Conservation (phyloP, 2,888 invertebrate genomes). For the Petrophora chlorosata region DNA sequence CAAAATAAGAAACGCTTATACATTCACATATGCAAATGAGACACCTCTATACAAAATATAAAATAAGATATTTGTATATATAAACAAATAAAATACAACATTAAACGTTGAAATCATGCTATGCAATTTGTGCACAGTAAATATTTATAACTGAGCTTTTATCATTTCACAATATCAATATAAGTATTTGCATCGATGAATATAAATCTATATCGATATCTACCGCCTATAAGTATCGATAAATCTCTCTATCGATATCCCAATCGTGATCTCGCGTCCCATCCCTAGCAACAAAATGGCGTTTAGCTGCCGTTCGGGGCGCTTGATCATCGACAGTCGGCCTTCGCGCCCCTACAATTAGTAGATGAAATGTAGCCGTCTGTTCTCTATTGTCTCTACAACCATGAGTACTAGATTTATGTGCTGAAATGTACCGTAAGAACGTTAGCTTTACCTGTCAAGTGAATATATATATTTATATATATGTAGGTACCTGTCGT, state of each 20-base stretch:
- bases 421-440: constrained; percentile 33
- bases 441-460: constrained; percentile 27
- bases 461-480: neutral
- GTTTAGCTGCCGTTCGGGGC: constrained; percentile 67
- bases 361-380: constrained; percentile 65
- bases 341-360: constrained; percentile 66
- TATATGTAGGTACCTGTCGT: too few species aligned
- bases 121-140: too few species aligned
- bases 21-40: too few species aligned
- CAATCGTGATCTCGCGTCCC: constrained; percentile 11
- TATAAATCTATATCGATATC: too few species aligned
- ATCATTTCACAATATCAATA: too few species aligned
- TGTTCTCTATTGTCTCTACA: constrained; percentile 60
- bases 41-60: too few species aligned
- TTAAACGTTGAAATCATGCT: too few species aligned
- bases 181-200: too few species aligned
- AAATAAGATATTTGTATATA: too few species aligned
- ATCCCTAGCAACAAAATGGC: constrained; percentile 53
- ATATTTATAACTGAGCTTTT: too few species aligned
- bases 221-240: neutral
- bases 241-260: neutral
- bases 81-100: too few species aligned
- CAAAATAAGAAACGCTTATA: too few species aligned
- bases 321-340: constrained; percentile 55
- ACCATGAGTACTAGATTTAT: constrained; percentile 47